A percentile compares a stretch with the other conserved stretches of the same genome.
phyloP scores from a whole-genome alignment of 1,140 invertebrate genomes.

The Musca vetustissima region DNA sequence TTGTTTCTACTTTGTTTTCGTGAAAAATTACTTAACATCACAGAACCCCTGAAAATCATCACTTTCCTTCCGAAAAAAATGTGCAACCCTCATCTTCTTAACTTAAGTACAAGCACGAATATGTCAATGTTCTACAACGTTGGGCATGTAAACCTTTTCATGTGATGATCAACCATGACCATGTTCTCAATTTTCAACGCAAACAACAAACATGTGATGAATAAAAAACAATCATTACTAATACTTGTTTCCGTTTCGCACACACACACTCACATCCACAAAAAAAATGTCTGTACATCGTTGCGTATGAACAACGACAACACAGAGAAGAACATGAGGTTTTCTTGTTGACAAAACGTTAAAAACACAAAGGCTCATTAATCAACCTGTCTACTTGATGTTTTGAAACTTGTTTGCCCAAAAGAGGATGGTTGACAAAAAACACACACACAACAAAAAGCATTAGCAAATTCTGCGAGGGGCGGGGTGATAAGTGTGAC shows the following conservation, averaged over 20 bases:
- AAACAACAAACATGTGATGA: conserved; percentile 1
- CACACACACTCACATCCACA: not conserved
- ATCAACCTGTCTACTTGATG: conserved; percentile 6
- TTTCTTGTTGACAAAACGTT: conserved; percentile 14
- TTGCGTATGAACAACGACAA: not conserved
- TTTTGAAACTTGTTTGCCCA: no score
- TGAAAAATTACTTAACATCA: conserved; percentile 2
- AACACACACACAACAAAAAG: no score
- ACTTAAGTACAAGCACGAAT: no score
- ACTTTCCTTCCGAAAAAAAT: not conserved
- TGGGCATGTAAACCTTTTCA: no score
- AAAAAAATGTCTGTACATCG: not conserved
- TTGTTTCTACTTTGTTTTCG: not conserved
- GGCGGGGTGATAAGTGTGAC: no score
- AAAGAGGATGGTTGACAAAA: no score
- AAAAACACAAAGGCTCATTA: conserved; percentile 11
- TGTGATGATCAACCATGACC: no score
- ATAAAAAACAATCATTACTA: conserved; percentile 10
- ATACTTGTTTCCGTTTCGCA: not conserved
- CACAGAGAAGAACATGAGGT: not conserved
- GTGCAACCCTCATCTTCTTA: no score
- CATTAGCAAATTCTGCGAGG: no score
- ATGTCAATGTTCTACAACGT: no score
- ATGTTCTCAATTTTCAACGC: no score
- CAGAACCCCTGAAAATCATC: conserved; percentile 1